These are phyloP conservation scores for Apostichopus japonicus DNA, from an alignment of 35 echinoderm and acorn worm species.

Conservation along the genomic window DNA sequence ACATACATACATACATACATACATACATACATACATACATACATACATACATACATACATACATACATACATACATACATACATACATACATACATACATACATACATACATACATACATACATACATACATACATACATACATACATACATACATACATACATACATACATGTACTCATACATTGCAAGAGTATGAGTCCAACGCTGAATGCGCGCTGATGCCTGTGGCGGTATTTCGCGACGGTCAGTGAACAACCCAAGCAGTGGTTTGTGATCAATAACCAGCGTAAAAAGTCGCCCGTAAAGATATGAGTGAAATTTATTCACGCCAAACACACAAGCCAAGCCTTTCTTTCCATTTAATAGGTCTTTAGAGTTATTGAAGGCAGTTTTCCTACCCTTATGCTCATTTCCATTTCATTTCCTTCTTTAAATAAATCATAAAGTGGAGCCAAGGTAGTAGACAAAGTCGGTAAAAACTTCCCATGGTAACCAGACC, in stretches of 20 bases:
- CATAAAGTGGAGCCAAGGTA: background rate
- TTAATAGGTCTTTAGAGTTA: background rate
- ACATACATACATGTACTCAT: too few relatives aligned
- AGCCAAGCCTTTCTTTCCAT: background rate
- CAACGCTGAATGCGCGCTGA: slow-evolving; percentile 62
- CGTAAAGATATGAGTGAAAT: slow-evolving; percentile 69
- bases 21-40: too few relatives aligned
- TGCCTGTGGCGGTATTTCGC: slow-evolving; percentile 38
- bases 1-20: too few relatives aligned
- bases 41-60: too few relatives aligned
- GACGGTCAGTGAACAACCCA: slow-evolving; percentile 48
- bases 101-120: too few relatives aligned
- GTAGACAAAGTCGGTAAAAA: slow-evolving; percentile 59
- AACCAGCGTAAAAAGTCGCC: slow-evolving; percentile 40
- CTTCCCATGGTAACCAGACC: slow-evolving; percentile 65
- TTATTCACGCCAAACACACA: slow-evolving; percentile 56
- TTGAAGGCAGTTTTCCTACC: background rate
- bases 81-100: too few relatives aligned
- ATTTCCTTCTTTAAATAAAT: background rate
- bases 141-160: too few relatives aligned
- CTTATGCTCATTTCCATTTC: background rate
- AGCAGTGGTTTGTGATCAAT: background rate
- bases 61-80: too few relatives aligned
- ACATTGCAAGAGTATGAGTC: slow-evolving; percentile 24
- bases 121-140: too few relatives aligned